A percentile compares a stretch with the other conserved stretches of the same genome.
phyloP scores from a whole-genome alignment of 2,113 vertebrate species.

The Crotalus helleri region DNA sequence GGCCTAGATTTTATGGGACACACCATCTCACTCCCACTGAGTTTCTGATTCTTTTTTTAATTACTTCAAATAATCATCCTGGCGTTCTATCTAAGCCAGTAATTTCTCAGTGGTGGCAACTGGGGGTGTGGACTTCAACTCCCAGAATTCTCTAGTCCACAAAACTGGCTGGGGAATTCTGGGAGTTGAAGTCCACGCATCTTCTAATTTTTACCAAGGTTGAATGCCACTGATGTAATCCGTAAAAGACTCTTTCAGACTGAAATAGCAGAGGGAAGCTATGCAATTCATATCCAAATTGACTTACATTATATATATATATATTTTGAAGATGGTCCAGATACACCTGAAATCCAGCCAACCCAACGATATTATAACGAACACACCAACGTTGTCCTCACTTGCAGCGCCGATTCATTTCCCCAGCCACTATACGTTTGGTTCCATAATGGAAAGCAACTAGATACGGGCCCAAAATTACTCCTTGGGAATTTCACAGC shows the following conservation, averaged over 20 bases:
- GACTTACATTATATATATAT: background rate
- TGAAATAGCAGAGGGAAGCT: background rate
- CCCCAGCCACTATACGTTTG: background rate
- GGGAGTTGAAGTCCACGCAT: too few relatives aligned
- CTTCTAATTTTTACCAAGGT: too few relatives aligned
- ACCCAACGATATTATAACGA: background rate
- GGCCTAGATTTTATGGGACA: background rate
- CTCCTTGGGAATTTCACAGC: background rate
- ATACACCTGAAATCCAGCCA: background rate
- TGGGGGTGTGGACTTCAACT: too few relatives aligned
- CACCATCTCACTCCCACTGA: background rate
- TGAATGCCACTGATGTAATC: background rate
- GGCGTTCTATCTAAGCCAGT: background rate
- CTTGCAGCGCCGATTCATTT: background rate
- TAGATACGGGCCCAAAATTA: background rate
- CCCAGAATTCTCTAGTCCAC: too few relatives aligned
- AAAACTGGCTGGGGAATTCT: too few relatives aligned
- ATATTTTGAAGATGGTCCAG: slow-evolving; percentile 4
- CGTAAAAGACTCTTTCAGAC: background rate
- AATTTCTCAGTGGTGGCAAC: too few relatives aligned
- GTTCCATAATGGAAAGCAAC: background rate
- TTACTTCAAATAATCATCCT: background rate
- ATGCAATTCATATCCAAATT: background rate
- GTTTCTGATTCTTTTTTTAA: background rate
- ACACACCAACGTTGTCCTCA: background rate